Base-by-base conservation (phyloP, 2,888 invertebrate species). In the Dusona sp. region DNA sequence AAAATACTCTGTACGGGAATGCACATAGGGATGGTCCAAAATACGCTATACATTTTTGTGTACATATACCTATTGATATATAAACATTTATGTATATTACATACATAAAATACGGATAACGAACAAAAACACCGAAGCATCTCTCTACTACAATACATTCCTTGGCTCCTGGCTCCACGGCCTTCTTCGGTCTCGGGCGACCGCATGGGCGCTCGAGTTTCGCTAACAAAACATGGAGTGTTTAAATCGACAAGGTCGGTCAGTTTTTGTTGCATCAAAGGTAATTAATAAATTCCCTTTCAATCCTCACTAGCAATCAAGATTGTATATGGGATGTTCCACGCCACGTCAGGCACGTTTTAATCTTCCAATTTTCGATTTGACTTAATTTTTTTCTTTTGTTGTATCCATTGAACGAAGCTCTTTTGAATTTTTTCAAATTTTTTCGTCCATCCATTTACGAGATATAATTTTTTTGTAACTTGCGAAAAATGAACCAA, bases 271-370 rank as follows among this genome's bases (percentile, higher is more conserved):
- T 72, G 45, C 75, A 80, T 72, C 84, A 72, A 38, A 68, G 77
- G 65, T 84, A 80, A 80, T 84, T 83, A 83, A 83, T 83, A 74
- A 74, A 83, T 74, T 73, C 67, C 54, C 57, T 65, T 78, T 83
- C 54, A 78, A 78, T 83, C 25, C 78, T 54, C 82, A 70, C 48
- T 29, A 83, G 42, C 73, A 16, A 72, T 74, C 73, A 1, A 29
- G 13, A 42, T 25, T 45, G 1, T n/a, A 51, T 19, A 16, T 48
- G 2, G 0, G 8, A n/a, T n/a, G n/a, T n/a, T n/a, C n/a, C n/a
- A n/a, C n/a, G n/a, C n/a, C n/a, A n/a, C n/a, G n/a, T n/a, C n/a
- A n/a, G n/a, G n/a, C n/a, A n/a, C n/a, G n/a, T n/a, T n/a, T n/a
- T n/a, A n/a, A n/a, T n/a, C 33, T 65, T 36, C 57, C 7, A 51